Evolutionary conservation across 2,797 vertebrate species (phyloP).

Genomic region (Gouania willdenowi): DNA sequence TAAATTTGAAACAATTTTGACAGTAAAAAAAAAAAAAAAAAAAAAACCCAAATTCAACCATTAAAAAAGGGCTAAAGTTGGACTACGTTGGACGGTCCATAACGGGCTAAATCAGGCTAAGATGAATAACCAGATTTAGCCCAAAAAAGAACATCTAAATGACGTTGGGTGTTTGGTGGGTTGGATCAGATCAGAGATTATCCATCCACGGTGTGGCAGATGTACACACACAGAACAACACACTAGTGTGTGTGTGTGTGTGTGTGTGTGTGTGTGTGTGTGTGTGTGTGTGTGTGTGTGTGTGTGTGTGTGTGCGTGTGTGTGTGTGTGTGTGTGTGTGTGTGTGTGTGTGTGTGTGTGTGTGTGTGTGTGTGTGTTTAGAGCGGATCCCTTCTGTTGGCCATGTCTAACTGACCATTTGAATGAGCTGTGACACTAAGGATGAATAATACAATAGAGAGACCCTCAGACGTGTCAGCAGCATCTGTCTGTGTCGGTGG

Average conservation of each 20-base stretch:
- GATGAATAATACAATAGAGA: slow-evolving; percentile 66
- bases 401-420: slow-evolving; percentile 39
- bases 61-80: too few relatives aligned
- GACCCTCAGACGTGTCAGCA: slow-evolving; percentile 53
- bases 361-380: not conserved
- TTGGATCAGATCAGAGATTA: slow-evolving; percentile 20
- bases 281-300: slow-evolving; percentile 1
- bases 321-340: not conserved
- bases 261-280: slow-evolving; percentile 22
- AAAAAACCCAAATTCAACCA: too few relatives aligned
- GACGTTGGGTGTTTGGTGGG: too few relatives aligned
- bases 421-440: slow-evolving; percentile 56
- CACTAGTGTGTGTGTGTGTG: slow-evolving; percentile 27
- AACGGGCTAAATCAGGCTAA: too few relatives aligned
- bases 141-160: too few relatives aligned
- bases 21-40: too few relatives aligned
- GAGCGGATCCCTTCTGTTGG: slow-evolving; percentile 25
- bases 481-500: slow-evolving; percentile 61
- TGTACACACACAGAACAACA: too few relatives aligned
- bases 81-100: too few relatives aligned
- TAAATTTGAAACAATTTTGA: too few relatives aligned
- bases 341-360: not conserved
- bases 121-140: too few relatives aligned
- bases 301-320: not conserved
- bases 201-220: slow-evolving; percentile 42